Percentiles rank a stretch among this genome's conserved stretches.
These are phyloP conservation scores for Rhopilema esculentum DNA, from an alignment of 30 jellyfish, hydroid and myxozoan species.

Conservation along the genomic window DNA sequence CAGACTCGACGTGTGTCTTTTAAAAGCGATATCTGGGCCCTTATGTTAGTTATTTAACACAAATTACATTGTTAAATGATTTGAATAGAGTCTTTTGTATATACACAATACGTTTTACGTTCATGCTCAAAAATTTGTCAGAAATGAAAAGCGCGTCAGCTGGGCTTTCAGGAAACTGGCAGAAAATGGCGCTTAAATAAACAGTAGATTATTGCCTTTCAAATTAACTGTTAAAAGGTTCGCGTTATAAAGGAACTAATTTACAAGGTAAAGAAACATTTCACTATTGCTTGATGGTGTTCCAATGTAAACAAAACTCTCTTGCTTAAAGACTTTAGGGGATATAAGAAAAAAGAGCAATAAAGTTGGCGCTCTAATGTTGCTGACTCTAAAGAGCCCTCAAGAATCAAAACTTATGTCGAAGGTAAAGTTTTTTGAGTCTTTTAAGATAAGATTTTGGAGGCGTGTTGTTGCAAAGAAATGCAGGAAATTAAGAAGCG, in stretches of 20 bases:
- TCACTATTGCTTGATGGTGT: not conserved
- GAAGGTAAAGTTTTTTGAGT: too few species aligned
- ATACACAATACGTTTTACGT: not conserved
- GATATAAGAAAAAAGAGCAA: too few species aligned
- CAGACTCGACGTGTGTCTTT: conserved; percentile 57
- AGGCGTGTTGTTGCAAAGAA: too few species aligned
- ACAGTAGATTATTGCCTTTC: not conserved
- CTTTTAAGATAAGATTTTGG: too few species aligned
- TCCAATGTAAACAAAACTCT: not conserved
- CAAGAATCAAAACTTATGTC: too few species aligned
- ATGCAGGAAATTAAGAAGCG: too few species aligned
- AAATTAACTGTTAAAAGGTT: not conserved
- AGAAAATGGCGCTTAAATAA: not conserved
- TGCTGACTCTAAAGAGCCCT: too few species aligned
- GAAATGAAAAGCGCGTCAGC: conserved; percentile 2
- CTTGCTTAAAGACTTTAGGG: too few species aligned
- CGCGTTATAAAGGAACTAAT: not conserved
- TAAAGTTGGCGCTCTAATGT: too few species aligned
- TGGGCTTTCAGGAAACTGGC: not conserved
- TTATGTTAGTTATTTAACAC: conserved; percentile 7
- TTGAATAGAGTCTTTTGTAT: conserved; percentile 17
- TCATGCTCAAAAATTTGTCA: conserved; percentile 41
- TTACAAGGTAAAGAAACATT: not conserved
- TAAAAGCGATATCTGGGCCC: conserved; percentile 23
- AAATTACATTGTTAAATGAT: conserved; percentile 19